phyloP scores from a whole-genome alignment of 2,888 invertebrate species.

The Pterostichus madidus region DNA sequence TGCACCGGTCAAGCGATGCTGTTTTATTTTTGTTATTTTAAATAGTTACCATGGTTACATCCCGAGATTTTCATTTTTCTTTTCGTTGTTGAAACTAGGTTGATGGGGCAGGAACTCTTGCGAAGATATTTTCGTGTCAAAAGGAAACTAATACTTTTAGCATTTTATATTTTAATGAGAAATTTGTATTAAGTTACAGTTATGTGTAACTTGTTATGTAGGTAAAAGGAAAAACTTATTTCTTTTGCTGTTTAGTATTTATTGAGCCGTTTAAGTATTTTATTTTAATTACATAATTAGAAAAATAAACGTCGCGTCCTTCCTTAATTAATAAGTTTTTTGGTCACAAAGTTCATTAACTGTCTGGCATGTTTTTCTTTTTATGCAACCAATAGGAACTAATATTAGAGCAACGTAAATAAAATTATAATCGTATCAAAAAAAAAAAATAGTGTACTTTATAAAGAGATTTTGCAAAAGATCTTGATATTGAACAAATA shows the following conservation, averaged over 20 bases:
- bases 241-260: conserved; percentile 1
- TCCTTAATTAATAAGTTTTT: conserved; percentile 29
- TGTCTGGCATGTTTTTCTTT: neutral
- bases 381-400: neutral
- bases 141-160: conserved; percentile 27
- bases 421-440: no score
- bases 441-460: no score
- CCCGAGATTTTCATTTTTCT: neutral
- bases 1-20: neutral
- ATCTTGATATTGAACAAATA: no score
- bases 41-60: no score
- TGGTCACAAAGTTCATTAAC: conserved; percentile 10
- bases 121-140: conserved; percentile 22
- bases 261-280: conserved; percentile 10
- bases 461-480: no score
- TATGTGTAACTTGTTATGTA: conserved; percentile 11
- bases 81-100: conserved; percentile 28
- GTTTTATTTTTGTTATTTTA: neutral
- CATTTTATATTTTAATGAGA: conserved; percentile 40
- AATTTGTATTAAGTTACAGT: conserved; percentile 38
- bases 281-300: conserved; percentile 27
- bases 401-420: no score
- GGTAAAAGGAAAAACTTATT: conserved; percentile 3
- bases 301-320: conserved; percentile 29
- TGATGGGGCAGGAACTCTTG: conserved; percentile 36